Evolutionary conservation across 64 coral and sea anemone genomes (phyloP), one percentile per base, ranked within the genome.

Genomic region (Cladopsammia gracilis): DNA sequence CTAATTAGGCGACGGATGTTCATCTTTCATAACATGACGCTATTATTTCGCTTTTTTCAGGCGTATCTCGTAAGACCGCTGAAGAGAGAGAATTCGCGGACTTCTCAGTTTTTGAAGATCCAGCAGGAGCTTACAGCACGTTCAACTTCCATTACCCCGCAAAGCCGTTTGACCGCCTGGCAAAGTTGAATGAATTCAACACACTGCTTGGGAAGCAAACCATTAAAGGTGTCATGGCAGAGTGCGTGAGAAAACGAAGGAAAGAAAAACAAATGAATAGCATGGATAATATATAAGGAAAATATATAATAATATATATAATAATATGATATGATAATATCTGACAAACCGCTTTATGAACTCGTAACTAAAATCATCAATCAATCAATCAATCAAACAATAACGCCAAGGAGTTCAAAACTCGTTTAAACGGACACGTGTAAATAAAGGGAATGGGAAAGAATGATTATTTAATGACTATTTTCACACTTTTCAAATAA

Each of bases 81-180:
- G 95, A 89, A 11, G 95, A 86, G 4, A 85, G 62, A 75, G 18
- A 57, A 10, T 80, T 75, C 23, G 95, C 77, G 19, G 49, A 93
- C 11, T 96, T 96, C 56, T 82, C 87, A 7, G 47, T 96, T 18
- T 96, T 90, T 43, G 95, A 96, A 34, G 95, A 96, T 73, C 86
- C 95, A 15, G 64, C 85, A 4, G 66, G 76, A 6, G 20, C 70
- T 7, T 96, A 93, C 73, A 93, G 86, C 48, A 90, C 95, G 10
- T 96, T 96, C 45, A 79, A 93, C 25, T 96, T 96, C 51, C 70
- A 93, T 14, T 96, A 96, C 62, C 56, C 85, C 3, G 48, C 84
- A n/a, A 56, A 85, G 51, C 43, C 77, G 9, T 96, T 96, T 62
- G 95, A 96, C 70, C 83, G 78, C 22, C 77, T 96, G 14, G 23